These are phyloP conservation scores for Aphelenchoides besseyi DNA, from an alignment of 1,140 invertebrate species.

Conservation along the genomic window DNA sequence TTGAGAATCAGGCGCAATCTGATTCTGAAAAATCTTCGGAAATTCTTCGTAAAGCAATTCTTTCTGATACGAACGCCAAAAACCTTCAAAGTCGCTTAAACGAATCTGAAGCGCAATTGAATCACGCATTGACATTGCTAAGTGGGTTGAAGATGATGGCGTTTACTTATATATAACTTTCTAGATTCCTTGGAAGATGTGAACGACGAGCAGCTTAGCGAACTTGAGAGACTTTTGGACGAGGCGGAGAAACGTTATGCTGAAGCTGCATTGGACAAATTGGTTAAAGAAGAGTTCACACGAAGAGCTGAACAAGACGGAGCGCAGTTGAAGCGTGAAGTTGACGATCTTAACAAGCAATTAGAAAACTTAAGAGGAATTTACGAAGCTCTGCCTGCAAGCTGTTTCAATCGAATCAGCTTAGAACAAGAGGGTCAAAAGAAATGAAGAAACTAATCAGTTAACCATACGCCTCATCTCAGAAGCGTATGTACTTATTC, in stretches of 20 bases:
- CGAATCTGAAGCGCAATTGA: slow-evolving; percentile 39
- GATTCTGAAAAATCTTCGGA: slow-evolving; percentile 46
- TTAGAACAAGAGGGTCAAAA: slow-evolving; percentile 61
- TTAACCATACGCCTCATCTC: background rate
- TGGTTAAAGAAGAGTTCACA: slow-evolving; percentile 38
- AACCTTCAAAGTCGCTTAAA: slow-evolving; percentile 37
- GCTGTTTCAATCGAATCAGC: slow-evolving; percentile 56
- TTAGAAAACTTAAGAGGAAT: slow-evolving; percentile 51
- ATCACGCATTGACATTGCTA: slow-evolving; percentile 32
- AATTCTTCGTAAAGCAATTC: slow-evolving; percentile 42
- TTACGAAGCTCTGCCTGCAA: slow-evolving; percentile 50
- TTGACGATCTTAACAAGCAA: slow-evolving; percentile 43
- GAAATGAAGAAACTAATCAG: too few relatives aligned
- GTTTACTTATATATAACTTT: slow-evolving; percentile 28
- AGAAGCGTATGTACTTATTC: slow-evolving; percentile 7
- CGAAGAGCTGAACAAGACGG: slow-evolving; percentile 40
- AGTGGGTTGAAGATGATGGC: slow-evolving; percentile 29
- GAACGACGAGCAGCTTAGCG: slow-evolving; percentile 54
- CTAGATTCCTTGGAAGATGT: slow-evolving; percentile 61
- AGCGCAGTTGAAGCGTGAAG: slow-evolving; percentile 39
- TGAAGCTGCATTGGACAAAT: slow-evolving; percentile 43
- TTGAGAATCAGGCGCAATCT: slow-evolving; percentile 51
- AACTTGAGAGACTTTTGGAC: slow-evolving; percentile 52
- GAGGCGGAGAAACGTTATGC: slow-evolving; percentile 48
- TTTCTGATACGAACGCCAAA: slow-evolving; percentile 39